Evolutionary conservation across 2,888 invertebrate species (phyloP).

Genomic region (Ceraclea dissimilis): DNA sequence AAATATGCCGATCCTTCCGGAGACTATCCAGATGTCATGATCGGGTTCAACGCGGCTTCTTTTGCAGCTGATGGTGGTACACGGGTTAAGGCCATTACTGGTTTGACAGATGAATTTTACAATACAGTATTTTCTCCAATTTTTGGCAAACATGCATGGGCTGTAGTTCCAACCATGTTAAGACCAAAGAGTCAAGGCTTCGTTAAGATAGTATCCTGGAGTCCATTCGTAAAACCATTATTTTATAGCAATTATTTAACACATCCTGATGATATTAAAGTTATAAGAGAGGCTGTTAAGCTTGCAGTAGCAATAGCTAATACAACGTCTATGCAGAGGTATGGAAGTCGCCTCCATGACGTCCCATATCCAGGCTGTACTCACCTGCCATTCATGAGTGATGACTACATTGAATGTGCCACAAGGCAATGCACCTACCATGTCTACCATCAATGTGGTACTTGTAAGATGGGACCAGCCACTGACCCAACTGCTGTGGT

Average conservation of each 20-base stretch:
- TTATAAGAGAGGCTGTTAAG: slow-evolving; percentile 35
- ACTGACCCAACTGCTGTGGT: slow-evolving; percentile 58
- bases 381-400: slow-evolving; percentile 33
- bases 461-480: slow-evolving; percentile 63
- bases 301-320: slow-evolving; percentile 32
- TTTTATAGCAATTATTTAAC: slow-evolving; percentile 52
- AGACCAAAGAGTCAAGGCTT: slow-evolving; percentile 46
- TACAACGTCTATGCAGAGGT: slow-evolving; percentile 36
- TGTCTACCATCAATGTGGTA: slow-evolving; percentile 61
- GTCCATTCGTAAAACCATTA: slow-evolving; percentile 49
- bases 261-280: slow-evolving; percentile 43
- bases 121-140: slow-evolving; percentile 63
- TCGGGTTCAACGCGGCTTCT: slow-evolving; percentile 23
- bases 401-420: slow-evolving; percentile 59
- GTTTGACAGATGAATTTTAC: slow-evolving; percentile 59
- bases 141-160: slow-evolving; percentile 32
- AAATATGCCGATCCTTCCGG: slow-evolving; percentile 46
- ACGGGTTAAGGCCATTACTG: slow-evolving; percentile 60
- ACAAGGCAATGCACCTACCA: slow-evolving; percentile 56
- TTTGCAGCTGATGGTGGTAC: slow-evolving; percentile 36
- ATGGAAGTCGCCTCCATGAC: slow-evolving; percentile 31
- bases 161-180: slow-evolving; percentile 30
- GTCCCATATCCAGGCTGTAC: slow-evolving; percentile 28
- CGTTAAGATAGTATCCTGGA: slow-evolving; percentile 43
- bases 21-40: slow-evolving; percentile 48